phyloP scores from a whole-genome alignment of 2,113 vertebrate genomes.

The Procavia capensis region DNA sequence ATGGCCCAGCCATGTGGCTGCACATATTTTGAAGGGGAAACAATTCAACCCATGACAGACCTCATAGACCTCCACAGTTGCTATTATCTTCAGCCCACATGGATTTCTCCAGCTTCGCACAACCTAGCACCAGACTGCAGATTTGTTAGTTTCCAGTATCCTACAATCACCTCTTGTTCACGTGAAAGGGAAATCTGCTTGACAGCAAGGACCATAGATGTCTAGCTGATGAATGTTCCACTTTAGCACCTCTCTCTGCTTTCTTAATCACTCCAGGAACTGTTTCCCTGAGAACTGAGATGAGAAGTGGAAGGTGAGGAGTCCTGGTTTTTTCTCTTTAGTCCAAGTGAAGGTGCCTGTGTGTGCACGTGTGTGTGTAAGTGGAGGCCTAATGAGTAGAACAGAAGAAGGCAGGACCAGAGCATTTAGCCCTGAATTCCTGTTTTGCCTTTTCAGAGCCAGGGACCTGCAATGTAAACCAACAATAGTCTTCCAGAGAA shows the following conservation, averaged over 20 bases:
- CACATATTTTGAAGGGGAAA: no score
- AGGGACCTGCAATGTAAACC: background rate
- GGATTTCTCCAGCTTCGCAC: background rate
- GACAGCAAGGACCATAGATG: background rate
- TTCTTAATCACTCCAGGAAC: background rate
- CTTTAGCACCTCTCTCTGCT: background rate
- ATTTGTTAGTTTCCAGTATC: background rate
- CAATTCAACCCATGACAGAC: no score
- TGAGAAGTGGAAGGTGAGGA: background rate
- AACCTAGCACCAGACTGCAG: no score
- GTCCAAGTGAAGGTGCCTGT: accelerated
- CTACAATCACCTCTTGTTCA: no score
- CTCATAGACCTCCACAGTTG: background rate
- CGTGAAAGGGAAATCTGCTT: background rate
- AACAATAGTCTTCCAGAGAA: background rate
- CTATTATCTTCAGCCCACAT: background rate
- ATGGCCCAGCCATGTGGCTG: no score
- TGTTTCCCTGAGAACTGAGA: background rate
- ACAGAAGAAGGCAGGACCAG: no score
- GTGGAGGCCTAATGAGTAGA: background rate
- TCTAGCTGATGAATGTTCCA: background rate
- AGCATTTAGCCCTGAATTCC: background rate
- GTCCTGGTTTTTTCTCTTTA: background rate
- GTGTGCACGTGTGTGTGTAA: background rate
- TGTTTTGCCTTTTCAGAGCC: background rate